These are phyloP conservation scores for Timandra comae DNA, from an alignment of 2,888 invertebrate species.

Conservation along the genomic window DNA sequence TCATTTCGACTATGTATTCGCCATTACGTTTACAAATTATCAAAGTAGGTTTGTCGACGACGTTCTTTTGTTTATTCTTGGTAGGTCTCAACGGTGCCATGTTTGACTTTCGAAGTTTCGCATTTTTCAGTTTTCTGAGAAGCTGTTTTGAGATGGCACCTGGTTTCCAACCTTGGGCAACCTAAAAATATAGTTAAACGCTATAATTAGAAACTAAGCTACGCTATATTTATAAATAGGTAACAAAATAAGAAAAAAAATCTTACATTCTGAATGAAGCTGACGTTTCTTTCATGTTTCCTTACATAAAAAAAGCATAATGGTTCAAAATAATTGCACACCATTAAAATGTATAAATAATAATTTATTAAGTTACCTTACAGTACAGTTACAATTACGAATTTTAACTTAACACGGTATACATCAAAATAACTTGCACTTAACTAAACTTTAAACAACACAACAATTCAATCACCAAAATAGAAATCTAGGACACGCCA, in stretches of 20 bases:
- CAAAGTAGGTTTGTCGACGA: conserved; percentile 47
- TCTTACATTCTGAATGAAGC: too few species aligned
- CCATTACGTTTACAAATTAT: conserved; percentile 50
- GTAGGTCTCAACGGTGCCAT: conserved; percentile 24
- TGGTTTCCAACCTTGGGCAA: conserved; percentile 55
- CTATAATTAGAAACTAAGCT: too few species aligned
- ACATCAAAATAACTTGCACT: conserved; percentile 43
- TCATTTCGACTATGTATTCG: conserved; percentile 54
- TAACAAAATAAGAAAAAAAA: too few species aligned
- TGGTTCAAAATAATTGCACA: too few species aligned
- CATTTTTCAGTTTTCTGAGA: conserved; percentile 43
- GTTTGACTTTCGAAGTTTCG: conserved; percentile 29
- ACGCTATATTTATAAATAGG: too few species aligned
- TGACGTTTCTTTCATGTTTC: too few species aligned
- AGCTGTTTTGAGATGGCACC: conserved; percentile 58
- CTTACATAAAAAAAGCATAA: too few species aligned
- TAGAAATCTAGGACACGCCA: conserved; percentile 21
- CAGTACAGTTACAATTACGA: conserved; percentile 38
- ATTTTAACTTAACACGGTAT: conserved; percentile 49
- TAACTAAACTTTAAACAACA: conserved; percentile 24
- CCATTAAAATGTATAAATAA: conserved; percentile 7
- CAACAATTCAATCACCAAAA: conserved; percentile 36
- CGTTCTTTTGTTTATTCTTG: conserved; percentile 40
- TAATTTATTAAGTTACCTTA: conserved; percentile 27
- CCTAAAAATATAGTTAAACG: too few species aligned